Evolutionary conservation across 2,113 vertebrate genomes (phyloP), one percentile per base, ranked within the genome.

Genomic region (Antechinus stuartii): DNA sequence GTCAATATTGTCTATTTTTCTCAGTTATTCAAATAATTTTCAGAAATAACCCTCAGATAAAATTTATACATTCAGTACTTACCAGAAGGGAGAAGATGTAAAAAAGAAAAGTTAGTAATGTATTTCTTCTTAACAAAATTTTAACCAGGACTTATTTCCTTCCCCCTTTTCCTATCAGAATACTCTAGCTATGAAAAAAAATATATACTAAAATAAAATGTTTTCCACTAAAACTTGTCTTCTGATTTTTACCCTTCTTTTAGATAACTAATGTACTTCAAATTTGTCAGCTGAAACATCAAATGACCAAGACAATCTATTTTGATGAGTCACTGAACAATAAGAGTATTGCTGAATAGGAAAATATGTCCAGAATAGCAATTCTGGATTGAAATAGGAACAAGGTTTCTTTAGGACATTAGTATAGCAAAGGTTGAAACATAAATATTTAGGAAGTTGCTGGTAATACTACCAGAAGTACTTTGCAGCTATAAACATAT

Each of bases 271-370:
- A 16, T n/a, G 54, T 94, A 97, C 92, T 96, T 96, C 14, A 2
- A 54, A 68, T 94, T 96, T 97, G 92, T 92, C 96, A 94, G 49
- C 12, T 50, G 56, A 96, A 95, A 52, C 89, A 96, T 56, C 42
- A 97, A 97, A 97, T 97, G 46, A 96, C 93, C 90, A 92, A 76
- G 55, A 91, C 61, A 89, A 42, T 95, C 42, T 2, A 94, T 98
- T 98, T 92, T 94, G 91, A 95, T 97, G 96, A 98, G 92, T 97
- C 93, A 97, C 54, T 96, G 46, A 27, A 91, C 95, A 94, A 89
- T 61, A 52, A 93, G 84, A 92, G 94, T 92, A 25, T 96, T 96
- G 52, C 94, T 49, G 96, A 97, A 96, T 8, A 46, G 30, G 24
- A 96, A 97, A 96, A 95, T 2, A 94, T 53, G 94, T 92, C 90